phyloP scores from a whole-genome alignment of 2,113 vertebrate species.

The Notothenia rossii region DNA sequence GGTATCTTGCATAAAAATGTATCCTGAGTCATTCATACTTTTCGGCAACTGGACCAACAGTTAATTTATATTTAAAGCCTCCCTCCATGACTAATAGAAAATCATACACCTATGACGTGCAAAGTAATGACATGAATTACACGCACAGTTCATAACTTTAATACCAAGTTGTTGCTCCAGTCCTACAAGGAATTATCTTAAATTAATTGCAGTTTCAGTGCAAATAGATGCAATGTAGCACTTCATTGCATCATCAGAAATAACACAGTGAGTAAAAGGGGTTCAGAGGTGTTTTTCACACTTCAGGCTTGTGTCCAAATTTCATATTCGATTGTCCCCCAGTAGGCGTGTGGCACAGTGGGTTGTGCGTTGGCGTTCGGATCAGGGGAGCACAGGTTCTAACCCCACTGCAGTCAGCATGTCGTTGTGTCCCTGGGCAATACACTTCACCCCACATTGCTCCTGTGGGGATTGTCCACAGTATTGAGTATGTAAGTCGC shows the following conservation, averaged over 20 bases:
- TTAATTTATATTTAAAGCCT: background rate
- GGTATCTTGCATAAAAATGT: background rate
- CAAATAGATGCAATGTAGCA: conserved; percentile 18
- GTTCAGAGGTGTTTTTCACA: conserved; percentile 13
- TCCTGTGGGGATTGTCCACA: too few relatives aligned
- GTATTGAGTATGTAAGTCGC: too few relatives aligned
- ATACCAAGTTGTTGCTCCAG: background rate
- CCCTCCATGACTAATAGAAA: background rate
- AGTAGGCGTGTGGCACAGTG: too few relatives aligned
- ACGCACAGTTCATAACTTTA: conserved; percentile 7
- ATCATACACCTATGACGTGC: background rate
- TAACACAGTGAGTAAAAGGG: background rate
- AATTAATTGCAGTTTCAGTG: conserved; percentile 23
- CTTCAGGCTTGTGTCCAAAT: background rate
- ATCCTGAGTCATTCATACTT: background rate
- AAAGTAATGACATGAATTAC: background rate
- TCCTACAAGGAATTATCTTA: background rate
- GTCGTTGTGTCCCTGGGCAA: too few relatives aligned
- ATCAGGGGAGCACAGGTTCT: too few relatives aligned
- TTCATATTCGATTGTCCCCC: background rate
- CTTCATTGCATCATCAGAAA: background rate
- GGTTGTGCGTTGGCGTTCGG: too few relatives aligned
- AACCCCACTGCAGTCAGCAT: too few relatives aligned
- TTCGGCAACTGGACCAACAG: background rate
- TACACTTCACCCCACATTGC: too few relatives aligned